Base-by-base conservation (phyloP, 92 coral and sea anemone genomes). In the Zoanthus solanderi region DNA sequence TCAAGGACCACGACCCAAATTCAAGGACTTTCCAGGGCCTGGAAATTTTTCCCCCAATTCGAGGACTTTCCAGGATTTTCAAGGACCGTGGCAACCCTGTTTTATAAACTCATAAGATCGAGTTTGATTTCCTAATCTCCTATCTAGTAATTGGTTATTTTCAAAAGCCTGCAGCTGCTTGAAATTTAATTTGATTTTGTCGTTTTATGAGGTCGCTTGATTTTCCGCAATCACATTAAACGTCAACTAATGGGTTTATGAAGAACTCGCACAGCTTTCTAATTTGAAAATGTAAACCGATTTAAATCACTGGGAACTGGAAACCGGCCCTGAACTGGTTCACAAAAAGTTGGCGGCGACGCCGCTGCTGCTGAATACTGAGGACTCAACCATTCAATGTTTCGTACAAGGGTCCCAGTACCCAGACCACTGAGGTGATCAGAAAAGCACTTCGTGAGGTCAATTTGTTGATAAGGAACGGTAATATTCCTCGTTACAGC, bases 391-490 rank as follows among this genome's bases (percentile, higher is more conserved):
- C 54, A 15, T 37, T 79, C 72, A 79, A 18, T 12, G 28, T 69
- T 34, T 34, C 18, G 84, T 18, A 63, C 10, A 4, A 3, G 18
- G 15, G 66, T 5, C 23, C 29, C 66, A 15, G 0, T 15, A 13
- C 48, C 71, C n/a, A 78, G 7, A 14, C 57, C 32, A 17, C 72
- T 14, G 17, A 9, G 72, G 42, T 48, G 54, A 79, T 16, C 84
- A 18, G 56, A 32, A 50, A 17, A 37, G 56, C 37, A 30, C 84
- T 31, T 79, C n/a, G 84, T 63, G 31, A 63, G 72, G 42, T 79
- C 84, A 10, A 79, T 60, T 61, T 79, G 84, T 61, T 79, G 84
- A 69, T 50, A 79, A 9, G 72, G 48, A 45, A 34, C 4, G 2
- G 71, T 2, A 31, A 28, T 8, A 4, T 79, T 68, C 46, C 84